These are phyloP conservation scores for Carassius carassius DNA, from an alignment of 2,113 vertebrate genomes.

Conservation along the genomic window DNA sequence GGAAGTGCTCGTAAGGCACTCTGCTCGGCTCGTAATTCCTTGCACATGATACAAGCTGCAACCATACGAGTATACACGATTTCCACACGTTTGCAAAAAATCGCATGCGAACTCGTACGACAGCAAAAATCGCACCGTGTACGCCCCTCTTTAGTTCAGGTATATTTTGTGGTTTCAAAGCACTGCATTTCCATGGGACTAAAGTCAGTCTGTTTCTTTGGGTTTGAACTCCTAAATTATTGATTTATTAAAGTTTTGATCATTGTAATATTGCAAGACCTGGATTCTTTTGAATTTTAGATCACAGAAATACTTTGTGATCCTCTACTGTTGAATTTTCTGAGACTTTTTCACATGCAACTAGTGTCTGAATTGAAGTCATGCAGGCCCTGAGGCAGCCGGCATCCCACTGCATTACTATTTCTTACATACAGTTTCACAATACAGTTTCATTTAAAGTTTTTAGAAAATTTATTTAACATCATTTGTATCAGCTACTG, in stretches of 20 bases:
- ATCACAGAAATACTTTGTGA: background rate
- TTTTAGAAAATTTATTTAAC: no score
- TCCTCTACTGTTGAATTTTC: background rate
- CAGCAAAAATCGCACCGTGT: no score
- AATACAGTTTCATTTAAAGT: background rate
- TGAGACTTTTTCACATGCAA: background rate
- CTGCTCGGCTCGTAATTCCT: no score
- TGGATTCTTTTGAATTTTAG: background rate
- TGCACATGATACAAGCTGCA: no score
- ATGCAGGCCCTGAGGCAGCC: background rate
- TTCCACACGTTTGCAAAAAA: no score
- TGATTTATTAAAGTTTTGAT: background rate
- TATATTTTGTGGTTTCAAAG: background rate
- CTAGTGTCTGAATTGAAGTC: background rate
- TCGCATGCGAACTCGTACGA: no score
- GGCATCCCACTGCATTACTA: background rate
- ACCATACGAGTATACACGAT: no score
- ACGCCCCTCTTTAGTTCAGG: background rate
- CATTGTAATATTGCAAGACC: background rate
- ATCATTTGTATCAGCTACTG: no score
- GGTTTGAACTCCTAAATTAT: background rate
- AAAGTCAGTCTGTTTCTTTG: background rate
- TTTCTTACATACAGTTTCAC: background rate
- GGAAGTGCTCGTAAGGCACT: no score
- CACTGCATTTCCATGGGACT: background rate